Conservation (phyloP, 2,113 vertebrate genomes). For the Paradoxurus hermaphroditus region DNA sequence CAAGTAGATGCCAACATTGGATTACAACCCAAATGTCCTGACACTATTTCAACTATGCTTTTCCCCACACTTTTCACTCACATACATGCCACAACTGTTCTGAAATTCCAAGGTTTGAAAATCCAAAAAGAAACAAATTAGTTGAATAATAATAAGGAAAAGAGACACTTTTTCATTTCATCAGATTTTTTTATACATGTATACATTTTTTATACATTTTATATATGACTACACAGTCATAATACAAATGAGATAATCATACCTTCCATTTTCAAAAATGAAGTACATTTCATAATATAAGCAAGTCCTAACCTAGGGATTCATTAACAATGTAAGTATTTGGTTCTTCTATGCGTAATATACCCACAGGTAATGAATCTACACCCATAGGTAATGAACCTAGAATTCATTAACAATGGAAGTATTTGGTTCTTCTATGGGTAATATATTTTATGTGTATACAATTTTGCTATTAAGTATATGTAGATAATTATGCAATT, state of each 20-base stretch:
- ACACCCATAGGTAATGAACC: too few species aligned
- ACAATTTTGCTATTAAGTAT: neutral
- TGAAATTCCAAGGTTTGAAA: conserved; percentile 4
- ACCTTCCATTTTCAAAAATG: neutral
- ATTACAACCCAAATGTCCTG: neutral
- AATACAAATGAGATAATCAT: neutral
- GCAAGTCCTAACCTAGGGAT: neutral
- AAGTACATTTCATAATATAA: neutral
- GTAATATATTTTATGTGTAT: neutral
- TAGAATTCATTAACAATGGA: neutral
- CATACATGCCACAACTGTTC: neutral
- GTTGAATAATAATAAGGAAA: neutral
- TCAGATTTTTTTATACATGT: neutral
- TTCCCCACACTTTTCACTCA: neutral
- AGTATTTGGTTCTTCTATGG: neutral
- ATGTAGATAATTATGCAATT: neutral
- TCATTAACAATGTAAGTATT: neutral
- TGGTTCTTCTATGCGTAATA: neutral
- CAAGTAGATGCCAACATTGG: neutral
- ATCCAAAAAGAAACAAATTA: neutral
- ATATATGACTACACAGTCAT: neutral
- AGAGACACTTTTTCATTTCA: neutral
- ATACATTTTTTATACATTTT: too few species aligned
- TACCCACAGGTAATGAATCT: too few species aligned
- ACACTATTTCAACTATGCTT: neutral